These are phyloP conservation scores for Timema podura DNA, from an alignment of 2,888 invertebrate species.

Conservation along the genomic window DNA sequence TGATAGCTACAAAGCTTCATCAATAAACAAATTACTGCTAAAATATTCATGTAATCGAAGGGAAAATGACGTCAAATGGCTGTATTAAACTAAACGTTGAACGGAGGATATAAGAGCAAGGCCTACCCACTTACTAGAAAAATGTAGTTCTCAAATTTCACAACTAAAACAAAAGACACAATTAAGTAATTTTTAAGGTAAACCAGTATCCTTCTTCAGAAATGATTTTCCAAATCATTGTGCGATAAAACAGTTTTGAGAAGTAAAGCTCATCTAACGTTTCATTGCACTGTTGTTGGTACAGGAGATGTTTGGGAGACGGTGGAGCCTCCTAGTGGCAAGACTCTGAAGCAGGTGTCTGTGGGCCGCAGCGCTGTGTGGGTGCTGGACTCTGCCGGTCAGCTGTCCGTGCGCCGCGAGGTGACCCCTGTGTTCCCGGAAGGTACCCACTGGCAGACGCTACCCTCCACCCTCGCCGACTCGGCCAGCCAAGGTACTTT, in stretches of 20 bases:
- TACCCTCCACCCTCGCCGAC: constrained; percentile 56
- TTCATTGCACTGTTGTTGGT: constrained; percentile 16
- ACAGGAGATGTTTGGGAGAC: constrained; percentile 70
- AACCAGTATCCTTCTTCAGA: neutral
- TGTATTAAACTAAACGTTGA: too few species aligned
- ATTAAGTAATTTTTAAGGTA: neutral
- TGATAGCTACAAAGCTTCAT: too few species aligned
- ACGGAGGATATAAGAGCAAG: too few species aligned
- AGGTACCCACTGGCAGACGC: constrained; percentile 79
- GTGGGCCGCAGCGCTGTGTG: constrained; percentile 71
- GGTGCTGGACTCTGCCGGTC: constrained; percentile 71
- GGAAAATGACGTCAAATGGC: too few species aligned
- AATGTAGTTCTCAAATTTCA: too few species aligned
- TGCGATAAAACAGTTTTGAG: neutral
- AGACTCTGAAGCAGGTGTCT: constrained; percentile 69
- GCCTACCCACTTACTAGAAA: too few species aligned
- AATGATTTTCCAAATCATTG: neutral
- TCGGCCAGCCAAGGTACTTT: constrained; percentile 39
- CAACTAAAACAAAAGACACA: neutral
- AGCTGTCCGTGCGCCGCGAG: constrained; percentile 72
- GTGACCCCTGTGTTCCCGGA: constrained; percentile 71
- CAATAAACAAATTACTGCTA: too few species aligned
- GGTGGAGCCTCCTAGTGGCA: constrained; percentile 65
- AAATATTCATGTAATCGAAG: too few species aligned
- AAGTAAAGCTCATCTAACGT: too few species aligned